Evolutionary conservation across 2,797 vertebrate genomes (phyloP).

Genomic region (Urophycis tenuis): DNA sequence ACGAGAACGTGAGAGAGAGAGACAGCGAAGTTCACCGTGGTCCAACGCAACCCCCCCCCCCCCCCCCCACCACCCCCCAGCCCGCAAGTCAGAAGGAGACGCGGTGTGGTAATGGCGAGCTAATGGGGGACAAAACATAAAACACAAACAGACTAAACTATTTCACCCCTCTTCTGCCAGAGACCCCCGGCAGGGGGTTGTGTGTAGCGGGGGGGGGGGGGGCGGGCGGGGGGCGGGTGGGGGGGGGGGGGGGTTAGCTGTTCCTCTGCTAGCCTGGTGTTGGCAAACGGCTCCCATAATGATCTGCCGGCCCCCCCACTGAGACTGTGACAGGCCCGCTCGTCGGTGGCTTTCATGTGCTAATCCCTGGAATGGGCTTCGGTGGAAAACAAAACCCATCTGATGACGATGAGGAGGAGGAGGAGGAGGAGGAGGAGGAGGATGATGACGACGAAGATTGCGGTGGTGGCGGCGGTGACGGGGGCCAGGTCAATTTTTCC

Average conservation of each 20-base stretch:
- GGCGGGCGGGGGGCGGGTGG: too few relatives aligned
- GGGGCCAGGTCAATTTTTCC: constrained; percentile 59
- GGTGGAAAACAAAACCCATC: constrained; percentile 58
- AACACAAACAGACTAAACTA: constrained; percentile 58
- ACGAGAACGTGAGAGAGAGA: too few relatives aligned
- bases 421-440: too few relatives aligned
- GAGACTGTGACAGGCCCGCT: constrained; percentile 57
- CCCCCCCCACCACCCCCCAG: too few relatives aligned
- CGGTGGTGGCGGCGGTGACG: not conserved
- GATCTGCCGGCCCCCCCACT: constrained; percentile 63
- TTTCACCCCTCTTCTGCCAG: constrained; percentile 44
- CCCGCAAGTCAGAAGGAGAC: constrained; percentile 29
- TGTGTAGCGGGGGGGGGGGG: too few relatives aligned
- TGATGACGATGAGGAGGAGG: constrained; percentile 44
- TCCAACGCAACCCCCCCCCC: too few relatives aligned
- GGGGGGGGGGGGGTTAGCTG: not conserved
- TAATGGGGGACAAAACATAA: constrained; percentile 54
- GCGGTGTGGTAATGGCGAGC: constrained; percentile 44
- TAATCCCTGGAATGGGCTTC: constrained; percentile 63
- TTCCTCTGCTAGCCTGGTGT: constrained; percentile 48
- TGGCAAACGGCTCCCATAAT: constrained; percentile 52
- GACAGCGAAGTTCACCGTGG: too few relatives aligned
- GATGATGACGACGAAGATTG: not conserved
- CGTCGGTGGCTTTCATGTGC: constrained; percentile 64
- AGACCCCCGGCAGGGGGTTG: not conserved